Evolutionary conservation across 2,797 vertebrate genomes (phyloP), one percentile per base, ranked within the genome.

Genomic region (Oreonectes daqikongensis): DNA sequence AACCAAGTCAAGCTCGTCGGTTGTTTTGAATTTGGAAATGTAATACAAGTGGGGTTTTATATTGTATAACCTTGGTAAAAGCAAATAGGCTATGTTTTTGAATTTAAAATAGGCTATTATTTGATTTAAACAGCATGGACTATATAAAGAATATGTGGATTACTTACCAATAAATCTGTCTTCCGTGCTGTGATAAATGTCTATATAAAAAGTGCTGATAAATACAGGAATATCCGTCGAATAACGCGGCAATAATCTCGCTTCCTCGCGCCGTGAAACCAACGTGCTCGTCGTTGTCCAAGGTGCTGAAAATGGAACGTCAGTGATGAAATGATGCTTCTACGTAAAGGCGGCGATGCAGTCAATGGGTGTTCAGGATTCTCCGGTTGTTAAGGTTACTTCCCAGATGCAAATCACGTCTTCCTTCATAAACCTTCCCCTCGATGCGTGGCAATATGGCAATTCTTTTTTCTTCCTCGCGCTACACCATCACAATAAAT

Each of bases 251-350:
- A 42, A 42, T 3, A 14, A 42, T 28, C 15, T 48, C 46, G 14
- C 57, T 82, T 67, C 70, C 61, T 22, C 32, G 63, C 61, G 26
- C 70, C 40, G 60, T 52, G 61, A 55, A 79, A 26, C 53, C 40
- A 75, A 38, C 53, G 76, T 75, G 76, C 42, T 69, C 71, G 63
- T 74, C 82, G 60, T 84, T 75, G 84, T 81, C 82, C 84, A 78
- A 68, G 84, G 75, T 87, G 76, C 89, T 79, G 87, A 72, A 71
- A 72, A 35, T 38, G 63, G 79, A 66, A 60, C 35, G 69, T 67
- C 74, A 63, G 44, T 50, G 65, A 77, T 72, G 48, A 53, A 72
- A 70, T 72, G 50, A 77, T 65, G 67, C 59, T 57, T 68, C 20
- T 48, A 71, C n/a, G 61, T 22, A 38, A 66, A 52, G 67, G 53